These are phyloP conservation scores for Diorhabda sublineata DNA, from an alignment of 1,140 invertebrate species.

Conservation along the genomic window DNA sequence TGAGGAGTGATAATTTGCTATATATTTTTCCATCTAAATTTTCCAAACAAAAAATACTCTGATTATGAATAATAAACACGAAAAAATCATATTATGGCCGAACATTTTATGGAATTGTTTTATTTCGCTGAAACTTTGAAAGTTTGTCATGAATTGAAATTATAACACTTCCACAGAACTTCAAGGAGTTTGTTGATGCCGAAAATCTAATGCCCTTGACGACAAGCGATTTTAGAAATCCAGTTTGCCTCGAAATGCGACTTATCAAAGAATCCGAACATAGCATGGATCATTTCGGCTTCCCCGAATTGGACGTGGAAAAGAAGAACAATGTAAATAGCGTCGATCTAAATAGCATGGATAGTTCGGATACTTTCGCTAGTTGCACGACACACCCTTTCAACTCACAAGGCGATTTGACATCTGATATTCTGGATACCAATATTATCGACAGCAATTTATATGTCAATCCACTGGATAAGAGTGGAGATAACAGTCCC, in stretches of 20 bases:
- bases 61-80: no score
- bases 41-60: no score
- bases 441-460: constrained; percentile 68
- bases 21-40: no score
- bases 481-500: constrained; percentile 50
- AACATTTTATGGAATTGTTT: no score
- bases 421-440: constrained; percentile 59
- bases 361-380: constrained; percentile 89
- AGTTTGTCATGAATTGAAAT: no score
- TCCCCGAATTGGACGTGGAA: constrained; percentile 31
- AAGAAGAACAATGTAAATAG: constrained; percentile 51
- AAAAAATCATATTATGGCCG: no score
- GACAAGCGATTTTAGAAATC: constrained; percentile 73
- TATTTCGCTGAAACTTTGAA: no score
- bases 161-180: constrained; percentile 58
- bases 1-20: no score
- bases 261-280: constrained; percentile 54
- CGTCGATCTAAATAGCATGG: constrained; percentile 67
- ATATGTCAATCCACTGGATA: constrained; percentile 87
- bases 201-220: constrained; percentile 79
- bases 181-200: constrained; percentile 82
- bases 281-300: constrained; percentile 19
- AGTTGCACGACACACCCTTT: constrained; percentile 94
- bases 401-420: constrained; percentile 75
- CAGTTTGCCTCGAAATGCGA: constrained; percentile 76